Conservation (phyloP, 2,888 invertebrate species). For the Archaeoteleia sp. region DNA sequence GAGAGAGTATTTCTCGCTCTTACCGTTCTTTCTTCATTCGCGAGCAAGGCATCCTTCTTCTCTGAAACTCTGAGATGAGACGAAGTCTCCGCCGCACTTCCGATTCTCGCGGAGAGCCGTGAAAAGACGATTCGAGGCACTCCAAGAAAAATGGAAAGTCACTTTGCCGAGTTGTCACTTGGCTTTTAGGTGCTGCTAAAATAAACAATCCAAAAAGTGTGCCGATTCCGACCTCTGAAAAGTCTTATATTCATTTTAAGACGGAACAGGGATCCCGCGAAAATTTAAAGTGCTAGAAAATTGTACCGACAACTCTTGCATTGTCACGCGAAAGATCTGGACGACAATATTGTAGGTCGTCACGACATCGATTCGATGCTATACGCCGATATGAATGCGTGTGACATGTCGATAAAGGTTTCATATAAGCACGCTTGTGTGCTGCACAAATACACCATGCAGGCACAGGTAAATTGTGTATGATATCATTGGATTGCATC, state of each 20-base stretch:
- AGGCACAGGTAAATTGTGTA: slow-evolving; percentile 18
- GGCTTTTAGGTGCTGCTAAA: slow-evolving; percentile 21
- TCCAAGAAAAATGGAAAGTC: slow-evolving; percentile 18
- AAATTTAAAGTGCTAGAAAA: no score
- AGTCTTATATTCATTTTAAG: neutral
- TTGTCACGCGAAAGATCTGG: neutral
- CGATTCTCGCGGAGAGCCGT: neutral
- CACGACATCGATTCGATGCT: slow-evolving; percentile 19
- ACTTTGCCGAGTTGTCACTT: slow-evolving; percentile 26
- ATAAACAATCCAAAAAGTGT: slow-evolving; percentile 24
- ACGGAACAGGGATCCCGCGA: no score
- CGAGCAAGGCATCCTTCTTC: no score
- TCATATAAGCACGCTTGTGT: slow-evolving; percentile 1
- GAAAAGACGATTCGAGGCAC: slow-evolving; percentile 13
- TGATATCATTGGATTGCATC: slow-evolving; percentile 12
- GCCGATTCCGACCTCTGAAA: neutral
- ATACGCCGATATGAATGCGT: slow-evolving; percentile 20
- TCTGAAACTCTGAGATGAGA: neutral
- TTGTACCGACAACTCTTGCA: neutral
- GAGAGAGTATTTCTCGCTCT: slow-evolving; percentile 16
- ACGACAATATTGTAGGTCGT: slow-evolving; percentile 9
- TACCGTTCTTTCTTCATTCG: slow-evolving; percentile 3
- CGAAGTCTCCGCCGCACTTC: slow-evolving; percentile 4
- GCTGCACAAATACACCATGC: slow-evolving; percentile 1
- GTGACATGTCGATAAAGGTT: slow-evolving; percentile 27